Evolutionary conservation across 2,888 invertebrate species (phyloP), one percentile per base, ranked within the genome.

Genomic region (Hartigia nigra): DNA sequence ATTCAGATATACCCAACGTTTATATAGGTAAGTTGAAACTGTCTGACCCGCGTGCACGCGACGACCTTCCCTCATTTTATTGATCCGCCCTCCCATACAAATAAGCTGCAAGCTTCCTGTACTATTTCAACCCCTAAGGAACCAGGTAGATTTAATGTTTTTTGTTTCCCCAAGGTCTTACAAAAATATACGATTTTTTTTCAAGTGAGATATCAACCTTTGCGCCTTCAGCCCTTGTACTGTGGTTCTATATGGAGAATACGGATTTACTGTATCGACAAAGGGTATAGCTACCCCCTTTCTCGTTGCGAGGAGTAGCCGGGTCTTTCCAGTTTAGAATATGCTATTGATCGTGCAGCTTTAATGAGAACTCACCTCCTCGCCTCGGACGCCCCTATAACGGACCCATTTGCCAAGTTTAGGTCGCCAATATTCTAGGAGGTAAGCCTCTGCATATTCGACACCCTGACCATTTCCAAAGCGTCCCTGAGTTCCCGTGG

Each of bases 381-480:
- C 94, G 39, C 96, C 96, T 79, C 94, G 93, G 78, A 94, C 92
- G 88, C 95, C 94, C 82, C 95, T 93, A 92, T 97, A 98, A 34
- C 97, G 95, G 85, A 96, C 94, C 96, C 97, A 97, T 91, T 96
- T 96, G 85, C 94, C 95, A 69, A 97, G 92, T 79, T 95, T 94
- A 23, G 96, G 96, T 83, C 97, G 92, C 95, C 96, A 96, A 91
- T 97, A 97, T 88, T 97, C 97, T 79, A 98, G 91, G 84, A 96
- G 93, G 92, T 97, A 98, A 69, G 94, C 94, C 91, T 97, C 97
- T 23, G 97, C 95, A 92, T 93, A 98, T 91, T 98, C 98, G 86
- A 95, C 95, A 39, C 98, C 98, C 91, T 96, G 95, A 55, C 98
- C 97, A 92, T 97, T 97, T 37, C 98, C 98, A 91, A 97, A 98